phyloP scores from a whole-genome alignment of 2,113 vertebrate species.

The Xiphias gladius region DNA sequence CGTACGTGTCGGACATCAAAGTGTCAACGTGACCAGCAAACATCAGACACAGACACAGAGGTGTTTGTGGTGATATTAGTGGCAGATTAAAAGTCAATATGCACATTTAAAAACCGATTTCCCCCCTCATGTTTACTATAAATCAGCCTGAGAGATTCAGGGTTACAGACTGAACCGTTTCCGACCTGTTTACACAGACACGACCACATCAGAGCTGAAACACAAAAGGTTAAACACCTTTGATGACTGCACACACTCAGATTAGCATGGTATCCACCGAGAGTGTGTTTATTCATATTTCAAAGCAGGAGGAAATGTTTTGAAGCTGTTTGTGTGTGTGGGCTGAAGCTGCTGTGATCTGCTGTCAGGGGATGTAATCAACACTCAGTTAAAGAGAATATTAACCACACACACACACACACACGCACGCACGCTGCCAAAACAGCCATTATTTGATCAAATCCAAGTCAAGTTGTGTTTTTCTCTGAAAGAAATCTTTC shows the following conservation, averaged over 20 bases:
- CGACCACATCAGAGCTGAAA: slow-evolving; percentile 44
- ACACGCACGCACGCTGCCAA: slow-evolving; percentile 20
- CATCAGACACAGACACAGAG: background rate
- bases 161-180: slow-evolving; percentile 14
- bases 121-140: slow-evolving; percentile 20
- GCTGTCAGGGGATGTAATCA: slow-evolving; percentile 50
- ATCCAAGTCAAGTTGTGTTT: background rate
- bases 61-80: slow-evolving; percentile 49
- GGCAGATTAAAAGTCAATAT: slow-evolving; percentile 42
- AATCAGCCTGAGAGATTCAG: slow-evolving; percentile 31
- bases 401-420: slow-evolving; percentile 28
- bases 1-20: slow-evolving; percentile 2
- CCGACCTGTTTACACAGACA: slow-evolving; percentile 38
- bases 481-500: background rate
- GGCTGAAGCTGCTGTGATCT: slow-evolving; percentile 50
- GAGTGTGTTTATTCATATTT: slow-evolving; percentile 55
- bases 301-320: slow-evolving; percentile 68
- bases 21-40: background rate
- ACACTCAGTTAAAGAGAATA: background rate
- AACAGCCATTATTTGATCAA: background rate
- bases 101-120: slow-evolving; percentile 35
- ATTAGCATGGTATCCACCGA: background rate
- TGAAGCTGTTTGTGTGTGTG: slow-evolving; percentile 50
- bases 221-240: slow-evolving; percentile 29
- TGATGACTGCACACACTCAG: slow-evolving; percentile 38